Conservation (phyloP, 2,797 vertebrate species). For the Epinephelus coioides region DNA sequence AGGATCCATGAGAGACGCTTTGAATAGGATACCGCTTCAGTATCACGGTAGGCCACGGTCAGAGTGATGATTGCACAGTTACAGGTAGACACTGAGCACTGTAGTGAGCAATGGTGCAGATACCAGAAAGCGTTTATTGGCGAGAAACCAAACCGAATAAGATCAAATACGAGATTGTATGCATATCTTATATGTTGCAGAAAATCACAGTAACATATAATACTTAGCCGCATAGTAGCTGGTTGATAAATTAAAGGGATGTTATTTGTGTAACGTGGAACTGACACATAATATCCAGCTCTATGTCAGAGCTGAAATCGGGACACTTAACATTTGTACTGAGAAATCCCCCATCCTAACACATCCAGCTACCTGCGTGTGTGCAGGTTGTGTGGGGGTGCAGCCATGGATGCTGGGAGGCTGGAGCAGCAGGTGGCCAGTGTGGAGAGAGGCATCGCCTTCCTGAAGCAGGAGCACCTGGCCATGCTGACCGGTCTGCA, state of each 20-base stretch:
- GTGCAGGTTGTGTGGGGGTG: constrained; percentile 56
- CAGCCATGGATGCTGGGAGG: constrained; percentile 91
- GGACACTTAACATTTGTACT: not conserved
- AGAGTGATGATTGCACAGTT: constrained; percentile 5
- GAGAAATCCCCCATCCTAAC: not conserved
- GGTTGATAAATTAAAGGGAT: not conserved
- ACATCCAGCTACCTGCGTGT: constrained; percentile 17
- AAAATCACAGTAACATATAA: not conserved
- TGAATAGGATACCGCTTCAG: constrained; percentile 45
- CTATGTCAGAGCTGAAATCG: not conserved
- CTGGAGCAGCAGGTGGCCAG: constrained; percentile 96
- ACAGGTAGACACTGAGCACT: constrained; percentile 20
- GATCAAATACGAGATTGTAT: not conserved
- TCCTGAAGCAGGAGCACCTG: constrained; percentile 95
- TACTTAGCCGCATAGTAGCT: not conserved
- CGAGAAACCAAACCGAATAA: not conserved
- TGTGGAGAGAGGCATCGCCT: constrained; percentile 92
- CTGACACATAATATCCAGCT: not conserved
- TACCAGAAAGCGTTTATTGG: not conserved
- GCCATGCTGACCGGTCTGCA: constrained; percentile 92
- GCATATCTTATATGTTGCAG: constrained; percentile 2
- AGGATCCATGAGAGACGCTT: constrained; percentile 61
- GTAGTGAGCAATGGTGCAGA: not conserved
- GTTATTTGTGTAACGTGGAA: not conserved
- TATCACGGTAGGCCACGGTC: constrained; percentile 72